Conservation (phyloP, 2,797 vertebrate genomes). For the Ficedula albicollis region DNA sequence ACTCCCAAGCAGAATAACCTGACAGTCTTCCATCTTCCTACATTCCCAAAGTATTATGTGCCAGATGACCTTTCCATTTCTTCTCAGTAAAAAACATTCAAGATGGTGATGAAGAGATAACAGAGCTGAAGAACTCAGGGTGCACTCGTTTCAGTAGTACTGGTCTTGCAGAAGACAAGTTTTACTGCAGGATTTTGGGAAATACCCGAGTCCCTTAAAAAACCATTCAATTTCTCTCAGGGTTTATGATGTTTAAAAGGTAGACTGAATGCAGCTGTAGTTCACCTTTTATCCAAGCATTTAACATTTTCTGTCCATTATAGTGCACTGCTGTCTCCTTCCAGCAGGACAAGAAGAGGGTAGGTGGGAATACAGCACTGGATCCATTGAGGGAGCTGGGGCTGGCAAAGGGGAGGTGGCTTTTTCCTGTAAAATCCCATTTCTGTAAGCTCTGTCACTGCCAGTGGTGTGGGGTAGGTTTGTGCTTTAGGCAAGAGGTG, state of each 20-base stretch:
- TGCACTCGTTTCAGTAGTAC: background rate
- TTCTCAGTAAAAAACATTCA: background rate
- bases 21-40: background rate
- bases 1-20: background rate
- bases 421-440: background rate
- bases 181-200: background rate
- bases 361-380: background rate
- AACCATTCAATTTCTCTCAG: background rate
- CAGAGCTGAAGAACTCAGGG: background rate
- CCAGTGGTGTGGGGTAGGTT: background rate
- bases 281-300: background rate
- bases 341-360: background rate
- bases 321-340: background rate
- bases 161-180: background rate
- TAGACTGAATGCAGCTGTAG: background rate
- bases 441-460: background rate
- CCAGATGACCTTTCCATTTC: background rate
- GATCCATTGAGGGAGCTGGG: background rate
- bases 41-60: background rate
- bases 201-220: background rate
- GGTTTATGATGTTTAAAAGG: background rate
- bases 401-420: background rate
- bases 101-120: background rate
- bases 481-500: background rate
- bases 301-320: background rate